Percentiles rank a stretch among this genome's conserved stretches.
Evolutionary conservation across 1,140 invertebrate genomes (phyloP).

Genomic region (Maconellicoccus hirsutus): DNA sequence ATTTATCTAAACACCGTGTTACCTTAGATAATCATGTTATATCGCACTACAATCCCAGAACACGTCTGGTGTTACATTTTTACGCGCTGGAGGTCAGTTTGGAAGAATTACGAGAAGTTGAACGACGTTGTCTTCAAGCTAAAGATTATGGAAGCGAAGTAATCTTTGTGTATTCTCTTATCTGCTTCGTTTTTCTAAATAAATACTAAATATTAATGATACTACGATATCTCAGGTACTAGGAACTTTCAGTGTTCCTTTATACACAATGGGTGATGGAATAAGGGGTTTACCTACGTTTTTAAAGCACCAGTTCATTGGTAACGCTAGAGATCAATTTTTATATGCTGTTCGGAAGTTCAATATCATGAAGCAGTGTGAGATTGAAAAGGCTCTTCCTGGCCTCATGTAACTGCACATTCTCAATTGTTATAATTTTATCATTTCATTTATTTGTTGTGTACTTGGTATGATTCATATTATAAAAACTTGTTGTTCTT

Average conservation of each 20-base stretch:
- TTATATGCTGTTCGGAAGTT: conserved; percentile 30
- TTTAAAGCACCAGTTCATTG: conserved; percentile 41
- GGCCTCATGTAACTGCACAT: too few relatives aligned
- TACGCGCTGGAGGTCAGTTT: conserved; percentile 38
- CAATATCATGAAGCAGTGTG: conserved; percentile 30
- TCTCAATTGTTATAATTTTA: too few relatives aligned
- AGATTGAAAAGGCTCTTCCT: conserved; percentile 28
- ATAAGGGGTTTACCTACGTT: conserved; percentile 42
- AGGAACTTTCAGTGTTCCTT: conserved; percentile 39
- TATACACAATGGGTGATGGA: conserved; percentile 43
- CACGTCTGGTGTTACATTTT: conserved; percentile 40
- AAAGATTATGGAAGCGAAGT: conserved; percentile 40
- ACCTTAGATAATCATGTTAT: conserved; percentile 29
- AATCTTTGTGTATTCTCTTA: conserved; percentile 24
- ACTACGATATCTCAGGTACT: conserved; percentile 32
- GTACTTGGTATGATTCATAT: too few relatives aligned
- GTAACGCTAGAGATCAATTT: conserved; percentile 39
- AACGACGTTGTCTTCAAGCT: conserved; percentile 32
- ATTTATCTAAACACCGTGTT: conserved; percentile 31
- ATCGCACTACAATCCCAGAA: conserved; percentile 31
- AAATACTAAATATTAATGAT: background rate
- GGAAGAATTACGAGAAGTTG: conserved; percentile 37
- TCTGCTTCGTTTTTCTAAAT: background rate
- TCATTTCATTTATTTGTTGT: too few relatives aligned
- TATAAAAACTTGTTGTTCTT: too few relatives aligned